Evolutionary conservation across 2,113 vertebrate genomes (phyloP).

Genomic region (Symphodus melops): DNA sequence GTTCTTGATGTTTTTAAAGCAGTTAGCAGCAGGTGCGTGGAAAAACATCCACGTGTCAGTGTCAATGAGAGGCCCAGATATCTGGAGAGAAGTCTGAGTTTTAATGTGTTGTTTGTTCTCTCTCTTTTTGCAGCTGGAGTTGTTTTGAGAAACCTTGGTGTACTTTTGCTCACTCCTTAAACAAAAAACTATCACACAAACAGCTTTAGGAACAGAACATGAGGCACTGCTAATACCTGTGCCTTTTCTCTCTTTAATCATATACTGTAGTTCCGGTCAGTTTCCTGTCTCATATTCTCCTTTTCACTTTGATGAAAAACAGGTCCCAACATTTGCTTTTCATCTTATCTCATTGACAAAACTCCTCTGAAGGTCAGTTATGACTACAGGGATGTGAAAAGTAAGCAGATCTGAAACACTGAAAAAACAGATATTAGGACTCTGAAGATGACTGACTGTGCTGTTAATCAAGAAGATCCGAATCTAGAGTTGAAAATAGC

Average conservation of each 20-base stretch:
- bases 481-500: no score
- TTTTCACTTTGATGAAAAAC: constrained; percentile 12
- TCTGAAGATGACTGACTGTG: constrained; percentile 1
- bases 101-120: constrained; percentile 55
- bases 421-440: neutral
- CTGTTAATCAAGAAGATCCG: neutral
- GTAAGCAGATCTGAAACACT: neutral
- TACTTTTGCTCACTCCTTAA: constrained; percentile 15
- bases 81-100: constrained; percentile 28
- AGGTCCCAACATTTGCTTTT: constrained; percentile 9
- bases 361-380: neutral
- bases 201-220: constrained; percentile 14
- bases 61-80: constrained; percentile 54
- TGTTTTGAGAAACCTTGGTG: constrained; percentile 12
- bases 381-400: neutral
- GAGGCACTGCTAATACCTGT: neutral
- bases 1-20: constrained; percentile 22
- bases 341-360: constrained; percentile 13
- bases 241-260: constrained; percentile 16
- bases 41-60: constrained; percentile 45
- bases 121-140: constrained; percentile 52
- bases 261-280: constrained; percentile 2
- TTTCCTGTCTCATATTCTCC: constrained; percentile 23
- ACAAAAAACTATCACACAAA: neutral
- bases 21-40: constrained; percentile 28